Base-by-base conservation (phyloP, 1,140 invertebrate genomes). In the Anoplophora glabripennis region DNA sequence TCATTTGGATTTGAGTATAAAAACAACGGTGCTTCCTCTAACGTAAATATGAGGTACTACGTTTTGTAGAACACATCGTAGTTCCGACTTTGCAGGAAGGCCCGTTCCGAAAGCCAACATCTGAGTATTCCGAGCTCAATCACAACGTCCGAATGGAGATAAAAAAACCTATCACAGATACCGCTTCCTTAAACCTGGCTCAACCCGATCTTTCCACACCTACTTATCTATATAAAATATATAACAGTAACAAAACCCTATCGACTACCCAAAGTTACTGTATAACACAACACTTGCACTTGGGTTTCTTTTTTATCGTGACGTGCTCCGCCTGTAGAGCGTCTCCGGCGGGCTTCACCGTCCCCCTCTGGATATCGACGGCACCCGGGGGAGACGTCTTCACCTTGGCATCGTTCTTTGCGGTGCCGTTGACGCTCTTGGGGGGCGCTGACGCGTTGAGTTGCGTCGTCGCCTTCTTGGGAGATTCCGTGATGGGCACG, bases 201-300 rank as follows among this genome's bases (percentile, higher is more conserved):
- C 14, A 49, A 33, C 14, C 34, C 38, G 38, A 53, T 40, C 49
- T 52, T 47, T 56, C 48, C 57, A 52, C 55, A 53, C 45, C 51
- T 48, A 38, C 42, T 11, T 63, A 12, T 52, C 46, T 51, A 28
- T 61, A 57, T 44, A 65, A 11, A 57, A 65, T 57, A 61, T 57
- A 59, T 59, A 65, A 61, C 61, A 68, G 58, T 59, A 68, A 67
- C 62, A 64, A 63, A 61, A 63, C 60, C 65, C 60, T 61, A 59
- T 64, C 56, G 54, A 62, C 53, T 17, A 17, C 18, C 51, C 44
- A 64, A 15, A 72, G 47, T 84, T 90, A 93, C 83, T 92, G 90
- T 72, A 93, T 84, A 61, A 90, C 87, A 79, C 91, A 94, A 81
- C 90, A 93, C 76, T 89, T 88, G 82, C 90, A 92, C 79, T 90